Evolutionary conservation across 2,888 invertebrate species (phyloP).

Genomic region (Epistrophella euchroma): DNA sequence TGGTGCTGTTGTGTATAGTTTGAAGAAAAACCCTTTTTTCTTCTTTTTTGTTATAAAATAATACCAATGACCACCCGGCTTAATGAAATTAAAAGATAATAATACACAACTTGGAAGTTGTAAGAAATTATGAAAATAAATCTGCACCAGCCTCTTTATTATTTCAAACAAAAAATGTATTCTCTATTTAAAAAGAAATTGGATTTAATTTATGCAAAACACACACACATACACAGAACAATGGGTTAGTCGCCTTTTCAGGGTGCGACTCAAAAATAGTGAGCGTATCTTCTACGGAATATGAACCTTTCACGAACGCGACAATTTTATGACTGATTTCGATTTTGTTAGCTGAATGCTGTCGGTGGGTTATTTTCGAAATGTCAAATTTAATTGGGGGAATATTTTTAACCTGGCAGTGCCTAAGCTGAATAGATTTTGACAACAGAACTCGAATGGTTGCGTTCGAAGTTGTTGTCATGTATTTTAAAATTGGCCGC

Average conservation of each 20-base stretch:
- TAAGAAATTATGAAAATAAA: neutral
- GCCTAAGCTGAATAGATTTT: constrained; percentile 43
- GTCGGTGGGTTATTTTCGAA: constrained; percentile 44
- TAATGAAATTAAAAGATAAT: constrained; percentile 23
- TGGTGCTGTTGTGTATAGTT: neutral
- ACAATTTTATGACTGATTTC: constrained; percentile 65
- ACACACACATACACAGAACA: constrained; percentile 60
- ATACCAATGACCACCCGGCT: constrained; percentile 40
- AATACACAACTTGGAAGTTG: constrained; percentile 6
- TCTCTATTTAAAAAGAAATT: constrained; percentile 25
- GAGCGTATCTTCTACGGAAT: constrained; percentile 13
- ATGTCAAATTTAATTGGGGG: constrained; percentile 15
- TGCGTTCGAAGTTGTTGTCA: neutral
- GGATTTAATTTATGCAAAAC: constrained; percentile 35
- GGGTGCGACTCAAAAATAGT: constrained; percentile 63
- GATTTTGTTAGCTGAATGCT: constrained; percentile 55
- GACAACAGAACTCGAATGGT: neutral
- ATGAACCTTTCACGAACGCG: constrained; percentile 54
- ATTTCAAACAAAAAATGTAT: constrained; percentile 9
- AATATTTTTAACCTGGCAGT: constrained; percentile 34
- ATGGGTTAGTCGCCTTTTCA: constrained; percentile 57
- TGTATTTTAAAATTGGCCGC: too few relatives aligned
- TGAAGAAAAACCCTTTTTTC: constrained; percentile 41
- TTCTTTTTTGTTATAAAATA: neutral
- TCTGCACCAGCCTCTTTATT: constrained; percentile 21